Conservation (phyloP, 2,888 invertebrate genomes). For the Agonopterix heracliana region DNA sequence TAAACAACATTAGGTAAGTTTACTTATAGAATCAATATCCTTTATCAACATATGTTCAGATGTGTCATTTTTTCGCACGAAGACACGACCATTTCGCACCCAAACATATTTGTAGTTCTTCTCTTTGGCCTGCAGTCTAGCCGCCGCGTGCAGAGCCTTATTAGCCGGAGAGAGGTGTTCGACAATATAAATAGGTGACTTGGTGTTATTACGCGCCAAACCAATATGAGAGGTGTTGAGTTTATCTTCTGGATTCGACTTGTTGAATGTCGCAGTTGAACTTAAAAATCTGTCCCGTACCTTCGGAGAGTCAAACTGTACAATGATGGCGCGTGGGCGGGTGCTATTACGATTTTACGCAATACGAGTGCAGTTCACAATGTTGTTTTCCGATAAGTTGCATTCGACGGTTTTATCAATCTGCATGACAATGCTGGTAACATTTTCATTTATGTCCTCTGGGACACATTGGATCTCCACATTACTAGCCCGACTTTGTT, state of each 20-base stretch:
- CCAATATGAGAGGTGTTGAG: background rate
- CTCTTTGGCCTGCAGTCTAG: slow-evolving; percentile 1
- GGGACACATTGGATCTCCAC: background rate
- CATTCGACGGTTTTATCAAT: background rate
- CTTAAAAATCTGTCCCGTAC: background rate
- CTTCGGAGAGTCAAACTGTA: background rate
- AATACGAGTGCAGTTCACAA: background rate
- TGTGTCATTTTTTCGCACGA: slow-evolving; percentile 4
- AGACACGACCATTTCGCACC: slow-evolving; percentile 5
- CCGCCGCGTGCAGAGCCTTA: slow-evolving; percentile 5
- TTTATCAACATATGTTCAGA: slow-evolving; percentile 3
- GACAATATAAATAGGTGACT: background rate
- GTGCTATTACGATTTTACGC: background rate
- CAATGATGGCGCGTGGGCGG: background rate
- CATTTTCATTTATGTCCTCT: background rate
- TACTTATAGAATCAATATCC: background rate
- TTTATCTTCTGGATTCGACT: background rate
- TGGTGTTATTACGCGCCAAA: background rate
- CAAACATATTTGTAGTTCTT: slow-evolving; percentile 5
- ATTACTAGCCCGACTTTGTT: background rate
- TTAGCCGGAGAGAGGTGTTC: slow-evolving; percentile 6
- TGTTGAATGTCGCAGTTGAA: background rate
- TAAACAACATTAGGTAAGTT: background rate
- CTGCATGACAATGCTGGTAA: background rate
- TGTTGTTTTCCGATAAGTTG: background rate